These are phyloP conservation scores for Arvicola amphibius DNA, from an alignment of 2,797 vertebrate species.

Conservation along the genomic window DNA sequence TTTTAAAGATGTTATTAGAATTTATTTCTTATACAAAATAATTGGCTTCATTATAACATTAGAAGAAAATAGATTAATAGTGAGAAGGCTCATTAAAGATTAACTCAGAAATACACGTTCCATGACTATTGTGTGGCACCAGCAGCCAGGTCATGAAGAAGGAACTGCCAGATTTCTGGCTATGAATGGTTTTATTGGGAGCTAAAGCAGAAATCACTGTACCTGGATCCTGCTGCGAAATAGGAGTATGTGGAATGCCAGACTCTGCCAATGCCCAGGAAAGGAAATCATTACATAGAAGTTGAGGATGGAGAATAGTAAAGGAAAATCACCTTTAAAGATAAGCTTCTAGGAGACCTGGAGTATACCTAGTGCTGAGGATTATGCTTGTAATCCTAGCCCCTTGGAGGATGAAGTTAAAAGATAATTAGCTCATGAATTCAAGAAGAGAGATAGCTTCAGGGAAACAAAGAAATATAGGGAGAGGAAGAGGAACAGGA, in stretches of 20 bases:
- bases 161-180: background rate
- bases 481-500: background rate
- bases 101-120: background rate
- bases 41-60: background rate
- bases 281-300: background rate
- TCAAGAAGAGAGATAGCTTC: background rate
- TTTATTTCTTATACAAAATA: background rate
- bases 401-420: background rate
- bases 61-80: background rate
- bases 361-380: background rate
- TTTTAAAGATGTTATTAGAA: background rate
- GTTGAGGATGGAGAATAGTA: background rate
- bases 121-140: background rate
- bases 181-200: background rate
- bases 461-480: no score
- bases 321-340: background rate
- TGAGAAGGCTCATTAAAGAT: background rate
- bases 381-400: background rate
- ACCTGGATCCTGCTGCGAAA: background rate
- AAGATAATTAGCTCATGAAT: background rate
- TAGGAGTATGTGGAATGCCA: background rate
- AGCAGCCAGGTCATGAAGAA: background rate
- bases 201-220: background rate
- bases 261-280: background rate
- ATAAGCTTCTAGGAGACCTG: background rate